Base-by-base conservation (phyloP, 2,888 invertebrate genomes). In the Orthosia gothica region DNA sequence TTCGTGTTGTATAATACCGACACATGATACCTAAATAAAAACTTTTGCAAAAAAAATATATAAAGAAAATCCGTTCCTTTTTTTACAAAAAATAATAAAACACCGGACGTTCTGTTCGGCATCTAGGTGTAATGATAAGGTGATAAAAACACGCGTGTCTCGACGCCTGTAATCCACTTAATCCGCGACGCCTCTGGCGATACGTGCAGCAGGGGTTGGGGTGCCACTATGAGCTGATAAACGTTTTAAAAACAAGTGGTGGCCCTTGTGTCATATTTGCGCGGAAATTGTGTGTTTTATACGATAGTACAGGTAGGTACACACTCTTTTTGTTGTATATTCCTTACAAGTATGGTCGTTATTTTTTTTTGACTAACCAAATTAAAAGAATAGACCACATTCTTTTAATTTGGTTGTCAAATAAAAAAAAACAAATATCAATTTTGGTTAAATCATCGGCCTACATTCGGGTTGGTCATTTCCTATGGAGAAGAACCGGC, bases 121-220 rank as follows among this genome's bases (percentile, higher is more conserved):
- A 57, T 71, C 66, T 83, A 72, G 69, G 68, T 79, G 66, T 82
- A 79, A 83, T 82, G 79, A 83, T 71, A 65, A 83, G 83, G 82
- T 80, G 82, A 76, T 82, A 82, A 83, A 83, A 82, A 82, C 76
- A 83, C 80, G 83, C 83, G 80, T 79, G 62, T 83, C 83, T 83
- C 80, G 81, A 26, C 59, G 72, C 76, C 71, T 70, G 82, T 82
- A 75, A 84, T 84, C 74, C 73, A 73, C 71, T 74, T 83, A 83
- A 83, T 80, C 83, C 67, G 69, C 69, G 68, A 73, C 70, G 86
- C 84, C 84, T 76, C 74, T 77, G 65, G 83, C 74, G 58, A 68
- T 72, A 84, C 86, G 84, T 84, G 79, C 86, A 83, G 75, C 55
- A 62, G 52, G 65, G 83, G 76, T 71, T 58, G 80, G 61, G 62